phyloP scores from a whole-genome alignment of 2,113 vertebrate species.

The Varanus komodoensis region DNA sequence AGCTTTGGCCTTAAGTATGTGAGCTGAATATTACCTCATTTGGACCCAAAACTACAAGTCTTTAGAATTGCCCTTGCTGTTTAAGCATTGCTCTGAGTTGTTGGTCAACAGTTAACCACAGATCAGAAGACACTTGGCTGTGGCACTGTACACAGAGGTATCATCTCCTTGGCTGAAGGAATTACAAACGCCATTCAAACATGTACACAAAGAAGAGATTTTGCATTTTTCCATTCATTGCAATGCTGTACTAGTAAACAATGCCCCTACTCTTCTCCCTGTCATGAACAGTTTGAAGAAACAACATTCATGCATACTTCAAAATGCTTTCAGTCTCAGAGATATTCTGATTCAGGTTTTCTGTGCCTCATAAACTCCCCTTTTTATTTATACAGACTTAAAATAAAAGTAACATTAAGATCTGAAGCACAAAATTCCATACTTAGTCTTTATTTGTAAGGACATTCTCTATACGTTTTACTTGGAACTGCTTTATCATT shows the following conservation, averaged over 20 bases:
- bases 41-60: background rate
- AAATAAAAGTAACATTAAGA: slow-evolving; percentile 24
- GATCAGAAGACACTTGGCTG: background rate
- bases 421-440: slow-evolving; percentile 9
- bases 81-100: background rate
- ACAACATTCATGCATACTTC: background rate
- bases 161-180: background rate
- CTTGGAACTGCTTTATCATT: slow-evolving; percentile 53
- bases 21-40: background rate
- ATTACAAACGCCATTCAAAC: background rate
- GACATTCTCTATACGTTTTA: slow-evolving; percentile 39
- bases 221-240: background rate
- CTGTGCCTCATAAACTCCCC: background rate
- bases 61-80: background rate
- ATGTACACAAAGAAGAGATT: background rate
- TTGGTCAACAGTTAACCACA: background rate
- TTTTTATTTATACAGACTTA: background rate
- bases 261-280: background rate
- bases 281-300: background rate
- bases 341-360: background rate
- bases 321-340: background rate
- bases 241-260: background rate
- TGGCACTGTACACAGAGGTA: background rate
- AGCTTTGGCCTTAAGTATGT: background rate
- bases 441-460: slow-evolving; percentile 47